Percentiles rank a stretch among this genome's conserved stretches.
Evolutionary conservation across 1,140 invertebrate genomes (phyloP).

Genomic region (Grapholita molesta): DNA sequence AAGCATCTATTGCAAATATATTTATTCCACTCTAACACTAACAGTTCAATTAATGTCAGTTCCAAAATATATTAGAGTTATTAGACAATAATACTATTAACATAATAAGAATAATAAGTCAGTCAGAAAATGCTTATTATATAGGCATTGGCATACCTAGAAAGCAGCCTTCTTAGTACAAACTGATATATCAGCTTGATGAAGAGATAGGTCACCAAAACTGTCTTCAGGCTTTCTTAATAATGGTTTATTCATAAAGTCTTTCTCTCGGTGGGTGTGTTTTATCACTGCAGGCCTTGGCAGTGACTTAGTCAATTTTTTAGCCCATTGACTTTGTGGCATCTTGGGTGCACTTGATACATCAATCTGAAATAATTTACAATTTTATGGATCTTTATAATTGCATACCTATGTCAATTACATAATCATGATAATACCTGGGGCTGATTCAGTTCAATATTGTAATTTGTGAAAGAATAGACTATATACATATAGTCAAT

Average conservation of each 20-base stretch:
- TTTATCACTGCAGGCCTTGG: slow-evolving; percentile 50
- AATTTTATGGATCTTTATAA: not conserved
- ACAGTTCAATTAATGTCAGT: not conserved
- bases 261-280: slow-evolving; percentile 45
- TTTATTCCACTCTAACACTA: not conserved
- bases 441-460: too few species aligned
- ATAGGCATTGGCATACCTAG: slow-evolving; percentile 19
- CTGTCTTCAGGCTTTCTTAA: slow-evolving; percentile 43
- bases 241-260: slow-evolving; percentile 26
- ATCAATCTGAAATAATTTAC: slow-evolving; percentile 41
- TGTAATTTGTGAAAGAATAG: too few species aligned
- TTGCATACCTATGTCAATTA: not conserved
- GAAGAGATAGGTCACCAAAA: slow-evolving; percentile 49
- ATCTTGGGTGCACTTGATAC: slow-evolving; percentile 43
- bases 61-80: not conserved
- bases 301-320: slow-evolving; percentile 40
- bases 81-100: not conserved
- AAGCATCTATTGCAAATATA: too few species aligned
- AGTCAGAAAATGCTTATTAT: not conserved
- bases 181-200: slow-evolving; percentile 59
- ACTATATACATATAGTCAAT: too few species aligned
- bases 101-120: not conserved
- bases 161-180: slow-evolving; percentile 53
- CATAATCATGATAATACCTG: not conserved
- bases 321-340: slow-evolving; percentile 43